Conservation (phyloP, 2,888 invertebrate species). For the Caradrina clavipalpis region DNA sequence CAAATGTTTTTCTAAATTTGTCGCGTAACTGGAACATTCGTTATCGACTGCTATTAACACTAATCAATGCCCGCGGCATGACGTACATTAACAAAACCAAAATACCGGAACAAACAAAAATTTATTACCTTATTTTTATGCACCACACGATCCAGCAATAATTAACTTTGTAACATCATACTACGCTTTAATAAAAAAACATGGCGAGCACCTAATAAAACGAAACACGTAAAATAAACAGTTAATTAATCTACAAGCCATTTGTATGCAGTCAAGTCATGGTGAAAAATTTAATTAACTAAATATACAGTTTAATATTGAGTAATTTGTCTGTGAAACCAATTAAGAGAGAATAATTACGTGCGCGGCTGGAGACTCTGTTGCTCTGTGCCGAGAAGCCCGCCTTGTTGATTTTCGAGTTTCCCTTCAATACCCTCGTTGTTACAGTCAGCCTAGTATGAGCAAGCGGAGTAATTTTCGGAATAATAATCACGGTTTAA, state of each 20-base stretch:
- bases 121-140: background rate
- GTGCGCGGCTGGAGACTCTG: constrained; percentile 37
- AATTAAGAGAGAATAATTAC: constrained; percentile 68
- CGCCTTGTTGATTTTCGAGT: constrained; percentile 36
- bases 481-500: no score
- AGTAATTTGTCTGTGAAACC: constrained; percentile 66
- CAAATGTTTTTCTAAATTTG: no score
- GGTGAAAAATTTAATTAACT: constrained; percentile 52
- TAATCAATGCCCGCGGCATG: background rate
- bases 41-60: no score
- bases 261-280: constrained; percentile 55
- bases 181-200: constrained; percentile 42
- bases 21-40: no score
- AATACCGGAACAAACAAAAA: background rate
- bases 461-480: no score
- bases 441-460: background rate
- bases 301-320: constrained; percentile 59
- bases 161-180: constrained; percentile 36
- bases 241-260: constrained; percentile 46
- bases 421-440: constrained; percentile 8
- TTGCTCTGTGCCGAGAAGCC: constrained; percentile 25
- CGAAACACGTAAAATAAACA: constrained; percentile 28
- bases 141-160: constrained; percentile 5
- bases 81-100: background rate
- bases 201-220: constrained; percentile 29